Base-by-base conservation (phyloP, 2,113 vertebrate genomes). In the Procapra przewalskii region DNA sequence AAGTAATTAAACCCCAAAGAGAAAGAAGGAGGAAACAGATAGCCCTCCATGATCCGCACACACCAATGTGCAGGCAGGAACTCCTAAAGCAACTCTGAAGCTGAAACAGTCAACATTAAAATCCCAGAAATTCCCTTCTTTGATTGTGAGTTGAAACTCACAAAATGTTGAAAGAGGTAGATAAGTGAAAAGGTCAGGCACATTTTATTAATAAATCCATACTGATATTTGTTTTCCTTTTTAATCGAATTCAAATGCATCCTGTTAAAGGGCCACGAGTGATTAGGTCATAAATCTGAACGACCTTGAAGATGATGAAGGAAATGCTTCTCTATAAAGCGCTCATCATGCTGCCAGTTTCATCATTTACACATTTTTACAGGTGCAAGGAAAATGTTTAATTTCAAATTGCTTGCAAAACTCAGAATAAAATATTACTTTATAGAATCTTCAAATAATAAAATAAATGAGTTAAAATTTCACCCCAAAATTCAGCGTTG, bases 1-100 rank as follows among this genome's bases (percentile, higher is more conserved):
- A 99, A 99, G 99, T 99, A 99, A 99, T 99, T 99, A 99, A 99
- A 99, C 98, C 99, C 99, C 98, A 99, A 99, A 99, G 99, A 99
- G 98, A 98, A 97, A 97, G 84, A 92, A 52, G 45, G 83, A 89
- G 96, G 81, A 97, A 95, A 96, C 97, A 98, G 98, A 98, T 95
- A 96, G 96, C 97, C 98, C 98, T 98, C 95, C 95, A 59, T 82
- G 86, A 98, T 97, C 97, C 97, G 62, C 97, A 98, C 84, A 98
- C 57, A 97, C 95, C 67, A 27, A 31, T 82, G 87, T 85, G 88
- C 86, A 96, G 97, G 97, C 97, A 94, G 90, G 33, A 83, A 85
- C 91, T 52, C 71, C 94, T 94, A 95, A 82, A 98, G 1, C 55
- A 43, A 87, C 67, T 91, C 90, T 90, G 31, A 67, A n/a, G 71